These are phyloP conservation scores for Batillaria attramentaria DNA, from an alignment of 1,140 invertebrate species.

Conservation along the genomic window DNA sequence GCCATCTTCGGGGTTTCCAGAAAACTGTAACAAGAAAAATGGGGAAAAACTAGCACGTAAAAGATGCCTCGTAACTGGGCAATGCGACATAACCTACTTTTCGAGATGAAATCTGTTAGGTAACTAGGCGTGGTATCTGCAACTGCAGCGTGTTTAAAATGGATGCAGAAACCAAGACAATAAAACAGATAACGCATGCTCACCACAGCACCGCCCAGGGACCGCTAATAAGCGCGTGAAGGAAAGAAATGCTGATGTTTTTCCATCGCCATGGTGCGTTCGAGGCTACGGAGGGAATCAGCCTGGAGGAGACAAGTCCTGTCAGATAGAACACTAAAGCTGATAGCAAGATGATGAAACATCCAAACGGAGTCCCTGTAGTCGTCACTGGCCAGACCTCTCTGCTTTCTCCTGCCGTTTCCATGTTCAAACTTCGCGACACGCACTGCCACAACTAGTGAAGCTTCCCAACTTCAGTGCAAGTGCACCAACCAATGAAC, in stretches of 20 bases:
- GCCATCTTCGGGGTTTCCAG: slow-evolving; percentile 54
- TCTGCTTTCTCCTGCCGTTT: neutral
- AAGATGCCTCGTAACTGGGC: no score
- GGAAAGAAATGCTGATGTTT: slow-evolving; percentile 71
- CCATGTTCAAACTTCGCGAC: neutral
- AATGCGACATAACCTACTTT: neutral
- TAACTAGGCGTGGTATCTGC: neutral
- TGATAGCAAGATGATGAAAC: slow-evolving; percentile 38
- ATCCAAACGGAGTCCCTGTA: slow-evolving; percentile 32
- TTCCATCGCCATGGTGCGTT: slow-evolving; percentile 72
- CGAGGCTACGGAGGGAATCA: slow-evolving; percentile 37
- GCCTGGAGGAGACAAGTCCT: slow-evolving; percentile 19
- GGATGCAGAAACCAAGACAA: neutral
- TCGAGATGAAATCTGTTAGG: neutral
- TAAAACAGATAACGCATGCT: slow-evolving; percentile 30
- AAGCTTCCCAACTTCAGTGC: no score
- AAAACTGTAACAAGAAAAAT: slow-evolving; percentile 47
- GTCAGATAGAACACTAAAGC: slow-evolving; percentile 45
- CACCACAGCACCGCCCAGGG: slow-evolving; percentile 66
- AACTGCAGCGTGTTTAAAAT: neutral
- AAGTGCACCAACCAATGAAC: no score
- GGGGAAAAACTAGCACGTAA: neutral
- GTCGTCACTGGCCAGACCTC: slow-evolving; percentile 48
- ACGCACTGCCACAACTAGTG: no score
- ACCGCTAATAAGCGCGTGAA: slow-evolving; percentile 72